Evolutionary conservation across 2,888 invertebrate genomes (phyloP).

Genomic region (Catocala sponsa): DNA sequence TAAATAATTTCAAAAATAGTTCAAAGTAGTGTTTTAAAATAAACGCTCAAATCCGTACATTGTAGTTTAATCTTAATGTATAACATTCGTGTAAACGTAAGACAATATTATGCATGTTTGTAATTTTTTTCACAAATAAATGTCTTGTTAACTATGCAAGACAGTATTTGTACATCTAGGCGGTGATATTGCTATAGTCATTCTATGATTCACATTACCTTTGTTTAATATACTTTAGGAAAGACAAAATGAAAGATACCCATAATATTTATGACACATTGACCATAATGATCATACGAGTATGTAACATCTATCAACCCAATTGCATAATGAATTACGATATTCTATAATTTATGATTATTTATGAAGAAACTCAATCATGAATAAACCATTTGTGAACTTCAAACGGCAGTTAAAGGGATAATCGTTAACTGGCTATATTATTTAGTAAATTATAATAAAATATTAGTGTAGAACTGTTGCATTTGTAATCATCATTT

Average conservation of each 20-base stretch:
- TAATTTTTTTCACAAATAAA: too few relatives aligned
- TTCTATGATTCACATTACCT: not conserved
- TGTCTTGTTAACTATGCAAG: too few relatives aligned
- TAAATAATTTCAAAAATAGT: too few relatives aligned
- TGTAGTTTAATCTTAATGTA: too few relatives aligned
- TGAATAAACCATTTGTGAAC: conserved; percentile 11
- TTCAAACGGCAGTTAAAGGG: conserved; percentile 14
- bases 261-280: conserved; percentile 3
- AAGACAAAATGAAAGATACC: conserved; percentile 12
- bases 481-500: not conserved
- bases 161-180: too few relatives aligned
- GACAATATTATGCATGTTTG: too few relatives aligned
- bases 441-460: conserved; percentile 6
- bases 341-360: conserved; percentile 19
- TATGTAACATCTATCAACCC: conserved; percentile 10
- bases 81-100: too few relatives aligned
- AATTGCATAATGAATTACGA: conserved; percentile 20
- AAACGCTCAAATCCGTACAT: too few relatives aligned
- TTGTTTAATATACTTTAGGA: conserved; percentile 14
- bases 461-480: not conserved
- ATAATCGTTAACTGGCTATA: conserved; percentile 22
- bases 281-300: too few relatives aligned
- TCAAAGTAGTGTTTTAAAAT: too few relatives aligned
- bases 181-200: not conserved
- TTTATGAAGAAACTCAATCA: conserved; percentile 19